Evolutionary conservation across 1,140 invertebrate genomes (phyloP).

Genomic region (Pinna nobilis): DNA sequence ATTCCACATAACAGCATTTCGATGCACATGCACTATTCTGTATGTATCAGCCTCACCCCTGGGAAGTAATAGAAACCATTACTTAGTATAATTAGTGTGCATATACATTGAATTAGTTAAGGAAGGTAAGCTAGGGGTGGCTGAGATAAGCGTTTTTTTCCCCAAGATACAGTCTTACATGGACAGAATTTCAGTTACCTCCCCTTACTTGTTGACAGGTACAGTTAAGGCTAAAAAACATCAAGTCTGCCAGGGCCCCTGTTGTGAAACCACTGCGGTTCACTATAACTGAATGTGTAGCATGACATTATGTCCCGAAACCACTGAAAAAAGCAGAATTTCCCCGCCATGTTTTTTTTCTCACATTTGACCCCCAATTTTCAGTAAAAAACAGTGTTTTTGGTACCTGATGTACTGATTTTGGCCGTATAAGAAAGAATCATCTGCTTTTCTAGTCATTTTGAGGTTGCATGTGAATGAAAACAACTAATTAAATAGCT

Average conservation of each 20-base stretch:
- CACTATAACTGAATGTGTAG: no score
- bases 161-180: no score
- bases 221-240: background rate
- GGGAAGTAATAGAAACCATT: background rate
- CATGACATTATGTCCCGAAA: no score
- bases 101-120: background rate
- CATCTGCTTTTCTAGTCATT: no score
- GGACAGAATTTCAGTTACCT: no score
- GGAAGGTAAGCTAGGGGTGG: background rate
- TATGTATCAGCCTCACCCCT: constrained; percentile 3
- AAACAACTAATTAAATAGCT: no score
- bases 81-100: background rate
- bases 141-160: background rate
- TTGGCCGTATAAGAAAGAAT: background rate
- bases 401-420: background rate
- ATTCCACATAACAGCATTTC: constrained; percentile 5
- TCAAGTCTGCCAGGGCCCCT: background rate
- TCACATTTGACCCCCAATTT: background rate
- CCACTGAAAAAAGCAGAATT: no score
- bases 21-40: background rate
- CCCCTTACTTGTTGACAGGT: background rate
- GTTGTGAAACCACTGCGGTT: no score
- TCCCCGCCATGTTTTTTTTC: background rate
- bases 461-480: no score
- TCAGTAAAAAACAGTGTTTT: background rate